These are phyloP conservation scores for Neotragus pygmaeus DNA, from an alignment of 2,113 vertebrate species.

Conservation along the genomic window DNA sequence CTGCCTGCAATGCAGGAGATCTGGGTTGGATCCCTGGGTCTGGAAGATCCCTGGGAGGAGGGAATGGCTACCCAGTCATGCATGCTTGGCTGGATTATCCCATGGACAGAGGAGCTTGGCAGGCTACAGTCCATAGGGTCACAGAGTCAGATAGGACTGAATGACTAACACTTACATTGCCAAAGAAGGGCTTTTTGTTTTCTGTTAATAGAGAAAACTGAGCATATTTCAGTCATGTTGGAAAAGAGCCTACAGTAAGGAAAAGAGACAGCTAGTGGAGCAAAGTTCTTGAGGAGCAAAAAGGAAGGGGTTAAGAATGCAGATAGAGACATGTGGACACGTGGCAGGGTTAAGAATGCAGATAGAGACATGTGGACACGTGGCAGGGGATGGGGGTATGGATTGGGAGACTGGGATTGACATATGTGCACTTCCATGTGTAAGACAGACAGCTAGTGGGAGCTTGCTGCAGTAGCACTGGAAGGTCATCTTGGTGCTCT, in stretches of 20 bases:
- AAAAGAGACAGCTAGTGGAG: not conserved
- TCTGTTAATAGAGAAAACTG: not conserved
- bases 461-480: not conserved
- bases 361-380: not conserved
- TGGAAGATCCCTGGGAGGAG: not conserved
- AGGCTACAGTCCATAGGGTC: not conserved
- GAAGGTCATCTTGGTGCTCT: not conserved
- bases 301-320: not conserved
- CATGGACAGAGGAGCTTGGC: not conserved
- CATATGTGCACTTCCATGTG: fast-evolving
- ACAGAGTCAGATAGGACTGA: not conserved
- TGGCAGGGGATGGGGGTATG: fast-evolving
- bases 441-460: not conserved
- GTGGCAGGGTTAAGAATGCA: not conserved
- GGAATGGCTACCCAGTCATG: not conserved
- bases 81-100: not conserved
- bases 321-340: not conserved
- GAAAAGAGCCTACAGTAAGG: not conserved
- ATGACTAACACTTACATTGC: not conserved
- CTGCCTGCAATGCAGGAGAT: not conserved
- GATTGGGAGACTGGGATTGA: not conserved
- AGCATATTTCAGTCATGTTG: not conserved
- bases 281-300: not conserved
- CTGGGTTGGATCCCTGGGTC: not conserved
- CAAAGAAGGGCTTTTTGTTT: not conserved